Evolutionary conservation across 2,888 invertebrate species (phyloP), one percentile per base, ranked within the genome.

Genomic region (Linnaemya tessellans): DNA sequence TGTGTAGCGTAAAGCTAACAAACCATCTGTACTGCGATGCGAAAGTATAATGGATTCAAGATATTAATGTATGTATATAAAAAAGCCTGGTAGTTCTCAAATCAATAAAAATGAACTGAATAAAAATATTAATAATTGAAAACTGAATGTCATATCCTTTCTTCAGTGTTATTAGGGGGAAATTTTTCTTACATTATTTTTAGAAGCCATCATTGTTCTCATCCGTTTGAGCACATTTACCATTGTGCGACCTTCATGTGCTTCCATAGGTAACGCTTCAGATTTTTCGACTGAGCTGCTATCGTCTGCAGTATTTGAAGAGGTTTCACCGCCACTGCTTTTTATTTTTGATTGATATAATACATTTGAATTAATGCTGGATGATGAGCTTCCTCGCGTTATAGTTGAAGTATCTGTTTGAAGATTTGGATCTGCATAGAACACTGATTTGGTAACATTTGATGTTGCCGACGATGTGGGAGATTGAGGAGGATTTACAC

Each of bases 191-290:
- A 97, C 97, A 90, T 94, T 95, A 89, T 95, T 96, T 89, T 96
- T 96, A 74, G 96, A 92, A n/a, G 97, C 97, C 60, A 98, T 94
- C 68, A 98, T 95, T 91, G 96, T 97, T 90, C 97, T 97, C 68
- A 98, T 97, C 88, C 98, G 94, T 89, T 95, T 96, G 22, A 98
- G 93, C 84, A 98, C 97, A 93, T 97, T 97, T 0, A 96, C 96
- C 89, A 98, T 94, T 91, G 96, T 97, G 49, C 92, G 89, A 0
- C 90, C 92, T 60, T 90, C 89, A 46, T 87, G 88, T 22, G 87
- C 88, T 87, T 91, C 92, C 41, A 88, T 87, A 25, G 89, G 89
- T 73, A 90, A 78, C 38, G 89, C 88, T 51, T 89, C 70, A 46
- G 87, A 82, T 83, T 88, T 90, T 79, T 90, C 90, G 11, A 81